Percentiles rank a stretch among this genome's conserved stretches.
These are phyloP conservation scores for Pedetes capensis DNA, from an alignment of 2,113 vertebrate genomes.

Conservation along the genomic window DNA sequence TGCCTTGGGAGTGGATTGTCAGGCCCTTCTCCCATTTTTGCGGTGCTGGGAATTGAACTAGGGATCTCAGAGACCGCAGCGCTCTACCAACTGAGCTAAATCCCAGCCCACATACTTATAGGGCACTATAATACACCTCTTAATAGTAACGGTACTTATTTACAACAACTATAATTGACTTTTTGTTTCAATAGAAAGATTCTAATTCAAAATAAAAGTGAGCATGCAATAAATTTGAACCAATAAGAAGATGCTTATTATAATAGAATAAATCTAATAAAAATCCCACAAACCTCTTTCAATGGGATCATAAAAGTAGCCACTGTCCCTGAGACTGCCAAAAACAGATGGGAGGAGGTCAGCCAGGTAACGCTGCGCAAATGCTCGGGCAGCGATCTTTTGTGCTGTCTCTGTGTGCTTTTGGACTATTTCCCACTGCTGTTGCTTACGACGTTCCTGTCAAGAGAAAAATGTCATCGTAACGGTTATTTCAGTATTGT, in stretches of 20 bases:
- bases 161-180: neutral
- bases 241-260: neutral
- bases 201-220: neutral
- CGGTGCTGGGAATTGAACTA: too few relatives aligned
- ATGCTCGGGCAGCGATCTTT: constrained; percentile 90
- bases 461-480: neutral
- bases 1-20: too few relatives aligned
- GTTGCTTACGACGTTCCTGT: constrained; percentile 87
- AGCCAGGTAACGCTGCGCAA: constrained; percentile 88
- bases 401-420: constrained; percentile 87
- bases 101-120: neutral
- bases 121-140: neutral
- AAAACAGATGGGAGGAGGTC: constrained; percentile 91
- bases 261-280: neutral
- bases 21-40: too few relatives aligned
- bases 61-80: too few relatives aligned
- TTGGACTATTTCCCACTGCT: constrained; percentile 85
- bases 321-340: constrained; percentile 85
- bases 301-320: constrained; percentile 93
- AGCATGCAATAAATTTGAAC: neutral
- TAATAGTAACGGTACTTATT: neutral
- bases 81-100: too few relatives aligned
- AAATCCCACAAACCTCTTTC: constrained; percentile 87
- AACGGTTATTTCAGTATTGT: accelerated
- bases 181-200: neutral